Evolutionary conservation across 2,113 vertebrate genomes (phyloP), one percentile per base, ranked within the genome.

Genomic region (Megaceryle maxima): DNA sequence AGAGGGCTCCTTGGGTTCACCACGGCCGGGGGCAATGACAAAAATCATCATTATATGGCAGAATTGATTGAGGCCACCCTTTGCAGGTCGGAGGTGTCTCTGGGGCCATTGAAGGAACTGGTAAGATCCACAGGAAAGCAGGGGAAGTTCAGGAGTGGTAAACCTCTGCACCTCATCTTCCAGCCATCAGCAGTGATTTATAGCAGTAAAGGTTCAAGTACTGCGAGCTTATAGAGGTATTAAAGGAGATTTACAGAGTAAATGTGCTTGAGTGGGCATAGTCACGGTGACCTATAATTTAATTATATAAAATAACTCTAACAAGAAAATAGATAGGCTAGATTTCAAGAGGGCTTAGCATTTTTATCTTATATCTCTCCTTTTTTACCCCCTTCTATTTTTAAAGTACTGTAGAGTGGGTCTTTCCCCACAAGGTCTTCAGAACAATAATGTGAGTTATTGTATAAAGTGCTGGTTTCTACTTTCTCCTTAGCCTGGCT

Each of bases 261-360:
- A 84, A 29, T 79, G 92, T 77, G 86, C 93, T 96, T 86, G 81
- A 91, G 95, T 84, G 88, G 56, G 90, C 67, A 28, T 48, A 77
- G 56, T 48, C 81, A 64, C 87, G 87, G 81, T 85, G 96, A 96
- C 92, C 73, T 73, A 10, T 88, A 92, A 93, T 95, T 95, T 96
- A 91, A 97, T 97, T 97, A 94, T 69, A 91, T 75, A 93, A 93
- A 98, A 84, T 63, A 48, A 68, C 51, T 80, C 75, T 83, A 87
- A 68, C 74, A 59, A 70, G 46, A 87, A 97, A 97, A 97, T 93
- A 94, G 92, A 63, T 75, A 25, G 3, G 13, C 20, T 51, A 67
- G 86, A 51, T 81, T 87, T 25, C 72, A 59, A 51, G 41, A 68
- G 39, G 55, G 35, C 29, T 72, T 91, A 56, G 39, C 25, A 29